Percentiles rank a stretch among this genome's conserved stretches.
Conservation (phyloP, 23 tunicate genomes). For the Diplosoma virens region DNA sequence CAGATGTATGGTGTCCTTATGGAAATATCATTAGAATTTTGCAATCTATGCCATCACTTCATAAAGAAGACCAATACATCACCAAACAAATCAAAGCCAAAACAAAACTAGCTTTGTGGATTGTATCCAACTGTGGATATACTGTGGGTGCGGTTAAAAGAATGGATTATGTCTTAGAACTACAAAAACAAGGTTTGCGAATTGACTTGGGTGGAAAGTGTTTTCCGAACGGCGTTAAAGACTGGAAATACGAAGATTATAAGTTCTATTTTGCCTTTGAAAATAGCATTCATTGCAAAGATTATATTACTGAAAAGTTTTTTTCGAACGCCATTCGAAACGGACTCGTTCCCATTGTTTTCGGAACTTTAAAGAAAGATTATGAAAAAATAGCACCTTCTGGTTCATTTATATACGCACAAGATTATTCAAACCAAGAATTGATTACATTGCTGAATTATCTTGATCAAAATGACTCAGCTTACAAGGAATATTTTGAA, state of each 20-base stretch:
- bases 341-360: conserved; percentile 54
- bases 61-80: not conserved
- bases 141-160: conserved; percentile 51
- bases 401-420: conserved; percentile 35
- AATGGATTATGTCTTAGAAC: conserved; percentile 26
- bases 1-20: conserved; percentile 33
- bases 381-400: conserved; percentile 13
- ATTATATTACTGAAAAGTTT: conserved; percentile 67
- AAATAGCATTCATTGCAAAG: conserved; percentile 44
- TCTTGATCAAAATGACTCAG: conserved; percentile 45
- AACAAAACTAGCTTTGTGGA: conserved; percentile 39
- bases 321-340: not conserved
- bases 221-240: conserved; percentile 6
- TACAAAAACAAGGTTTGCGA: conserved; percentile 48
- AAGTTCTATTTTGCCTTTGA: conserved; percentile 78
- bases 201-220: conserved; percentile 53
- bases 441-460: conserved; percentile 28
- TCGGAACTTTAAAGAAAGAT: conserved; percentile 30
- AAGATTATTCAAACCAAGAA: conserved; percentile 23
- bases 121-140: conserved; percentile 52
- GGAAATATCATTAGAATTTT: not conserved
- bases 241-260: not conserved
- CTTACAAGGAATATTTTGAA: conserved; percentile 41
- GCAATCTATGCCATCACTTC: no score
- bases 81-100: conserved; percentile 19